Evolutionary conservation across 2,797 vertebrate species (phyloP).

Genomic region (Echeneis naucrates): DNA sequence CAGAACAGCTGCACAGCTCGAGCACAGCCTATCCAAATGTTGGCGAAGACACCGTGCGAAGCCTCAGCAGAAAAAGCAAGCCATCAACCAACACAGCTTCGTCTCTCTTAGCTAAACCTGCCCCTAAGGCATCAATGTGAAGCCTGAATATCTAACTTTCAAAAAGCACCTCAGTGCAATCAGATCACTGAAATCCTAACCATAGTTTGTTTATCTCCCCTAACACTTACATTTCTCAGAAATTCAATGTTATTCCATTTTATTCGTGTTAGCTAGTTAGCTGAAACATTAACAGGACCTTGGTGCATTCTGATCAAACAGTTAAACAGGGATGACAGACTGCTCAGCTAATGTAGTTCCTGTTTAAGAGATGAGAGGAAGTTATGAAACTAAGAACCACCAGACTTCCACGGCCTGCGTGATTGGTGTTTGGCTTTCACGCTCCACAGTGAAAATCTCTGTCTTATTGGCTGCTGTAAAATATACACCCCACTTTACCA

Average conservation of each 20-base stretch:
- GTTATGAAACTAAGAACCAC: background rate
- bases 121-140: background rate
- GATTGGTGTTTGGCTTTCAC: constrained; percentile 2
- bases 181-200: background rate
- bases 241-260: background rate
- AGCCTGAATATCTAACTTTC: background rate
- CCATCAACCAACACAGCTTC: background rate
- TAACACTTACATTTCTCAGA: background rate
- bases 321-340: constrained; percentile 2
- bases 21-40: background rate
- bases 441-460: background rate
- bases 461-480: background rate
- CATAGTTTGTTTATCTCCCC: background rate
- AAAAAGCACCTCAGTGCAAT: background rate
- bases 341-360: constrained; percentile 14
- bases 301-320: background rate
- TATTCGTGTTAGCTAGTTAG: background rate
- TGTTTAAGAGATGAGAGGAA: constrained; percentile 2
- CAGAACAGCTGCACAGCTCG: background rate
- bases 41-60: background rate
- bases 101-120: background rate
- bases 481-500: background rate
- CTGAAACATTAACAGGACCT: background rate
- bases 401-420: background rate
- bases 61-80: background rate